Percentiles rank a stretch among this genome's conserved stretches.
phyloP scores from a whole-genome alignment of 2,888 invertebrate species.

The Eulithis testata region DNA sequence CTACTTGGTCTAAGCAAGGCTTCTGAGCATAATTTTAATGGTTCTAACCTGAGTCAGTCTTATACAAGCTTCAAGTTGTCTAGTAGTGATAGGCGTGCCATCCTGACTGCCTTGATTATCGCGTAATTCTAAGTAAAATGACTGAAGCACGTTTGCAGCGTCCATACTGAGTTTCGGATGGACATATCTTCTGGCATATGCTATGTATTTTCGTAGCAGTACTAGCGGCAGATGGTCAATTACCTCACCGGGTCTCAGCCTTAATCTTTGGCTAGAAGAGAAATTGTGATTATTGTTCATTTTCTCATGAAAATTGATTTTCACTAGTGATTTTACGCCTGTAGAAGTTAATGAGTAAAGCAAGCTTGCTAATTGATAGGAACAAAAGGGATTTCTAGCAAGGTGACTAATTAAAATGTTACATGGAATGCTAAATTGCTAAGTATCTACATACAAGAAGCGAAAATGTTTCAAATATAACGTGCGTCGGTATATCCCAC shows the following conservation, averaged over 20 bases:
- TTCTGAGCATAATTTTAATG: neutral
- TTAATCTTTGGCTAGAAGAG: slow-evolving; percentile 85
- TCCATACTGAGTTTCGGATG: slow-evolving; percentile 90
- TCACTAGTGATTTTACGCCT: neutral
- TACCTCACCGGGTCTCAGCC: slow-evolving; percentile 84
- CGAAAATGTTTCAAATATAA: no score
- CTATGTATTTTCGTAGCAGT: slow-evolving; percentile 94
- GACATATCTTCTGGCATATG: slow-evolving; percentile 95
- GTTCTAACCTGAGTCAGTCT: slow-evolving; percentile 88
- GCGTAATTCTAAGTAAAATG: slow-evolving; percentile 92
- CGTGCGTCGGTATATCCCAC: no score
- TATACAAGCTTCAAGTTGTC: slow-evolving; percentile 95
- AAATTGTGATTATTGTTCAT: neutral
- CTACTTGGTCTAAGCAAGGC: neutral
- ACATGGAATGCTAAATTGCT: neutral
- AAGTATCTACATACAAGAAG: no score
- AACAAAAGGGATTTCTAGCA: neutral
- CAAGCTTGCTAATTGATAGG: neutral
- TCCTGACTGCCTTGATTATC: slow-evolving; percentile 87
- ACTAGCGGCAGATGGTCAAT: slow-evolving; percentile 90
- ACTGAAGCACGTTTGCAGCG: slow-evolving; percentile 89
- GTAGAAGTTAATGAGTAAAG: neutral
- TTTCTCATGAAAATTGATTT: slow-evolving; percentile 5
- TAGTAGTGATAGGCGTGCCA: slow-evolving; percentile 90
- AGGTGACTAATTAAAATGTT: neutral